Conservation (phyloP, 2,797 vertebrate species). For the Tinamus major region DNA sequence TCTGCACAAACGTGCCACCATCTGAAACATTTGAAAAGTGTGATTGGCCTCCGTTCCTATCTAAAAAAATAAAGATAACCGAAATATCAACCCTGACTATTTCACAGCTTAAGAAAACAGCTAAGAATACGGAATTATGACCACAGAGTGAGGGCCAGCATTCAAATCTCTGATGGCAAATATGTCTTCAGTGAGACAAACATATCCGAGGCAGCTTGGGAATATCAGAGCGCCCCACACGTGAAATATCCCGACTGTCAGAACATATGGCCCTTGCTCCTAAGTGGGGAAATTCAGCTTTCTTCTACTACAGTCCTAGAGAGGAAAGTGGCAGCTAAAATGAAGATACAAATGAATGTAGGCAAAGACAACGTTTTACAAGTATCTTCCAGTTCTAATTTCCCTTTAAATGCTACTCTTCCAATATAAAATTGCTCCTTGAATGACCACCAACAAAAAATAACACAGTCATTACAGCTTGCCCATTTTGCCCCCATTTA, state of each 20-base stretch:
- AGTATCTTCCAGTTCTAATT: not conserved
- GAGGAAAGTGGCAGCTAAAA: not conserved
- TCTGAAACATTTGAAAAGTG: not conserved
- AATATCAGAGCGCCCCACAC: rapidly evolving
- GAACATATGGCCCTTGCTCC: not conserved
- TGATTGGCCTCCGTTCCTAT: not conserved
- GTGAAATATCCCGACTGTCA: not conserved
- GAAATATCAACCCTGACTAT: not conserved
- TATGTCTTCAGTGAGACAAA: not conserved
- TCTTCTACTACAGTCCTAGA: not conserved
- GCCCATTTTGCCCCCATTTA: not conserved
- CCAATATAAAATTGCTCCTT: not conserved
- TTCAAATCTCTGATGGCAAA: not conserved
- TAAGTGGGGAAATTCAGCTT: not conserved
- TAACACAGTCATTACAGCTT: not conserved
- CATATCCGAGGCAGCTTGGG: not conserved
- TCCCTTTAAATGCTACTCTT: not conserved
- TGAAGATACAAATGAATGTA: not conserved
- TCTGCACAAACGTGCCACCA: not conserved
- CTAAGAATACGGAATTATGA: not conserved
- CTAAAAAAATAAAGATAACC: not conserved
- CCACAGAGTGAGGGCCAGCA: not conserved
- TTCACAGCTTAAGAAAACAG: not conserved
- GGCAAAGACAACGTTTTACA: not conserved
- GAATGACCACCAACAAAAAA: not conserved